phyloP scores from a whole-genome alignment of 2,797 vertebrate species.

The Lacerta bilineata region DNA sequence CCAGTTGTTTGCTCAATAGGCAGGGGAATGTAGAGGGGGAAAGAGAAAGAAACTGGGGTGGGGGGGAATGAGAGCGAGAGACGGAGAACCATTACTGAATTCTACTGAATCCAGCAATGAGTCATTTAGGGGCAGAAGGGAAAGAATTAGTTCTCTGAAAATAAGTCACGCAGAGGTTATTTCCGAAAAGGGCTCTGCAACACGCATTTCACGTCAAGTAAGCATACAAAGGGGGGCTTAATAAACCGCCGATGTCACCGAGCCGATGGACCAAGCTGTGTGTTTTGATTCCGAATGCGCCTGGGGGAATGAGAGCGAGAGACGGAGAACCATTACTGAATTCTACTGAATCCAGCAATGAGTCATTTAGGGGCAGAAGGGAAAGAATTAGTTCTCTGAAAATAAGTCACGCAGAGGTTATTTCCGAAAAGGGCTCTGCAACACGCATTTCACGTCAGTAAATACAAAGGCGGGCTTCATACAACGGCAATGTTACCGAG shows the following conservation, averaged over 20 bases:
- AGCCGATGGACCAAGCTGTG: slow-evolving; percentile 25
- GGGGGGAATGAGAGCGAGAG: slow-evolving; percentile 23
- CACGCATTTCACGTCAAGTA: slow-evolving; percentile 9
- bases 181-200: background rate
- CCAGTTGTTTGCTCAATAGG: slow-evolving; percentile 16
- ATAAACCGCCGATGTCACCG: slow-evolving; percentile 25
- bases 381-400: background rate
- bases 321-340: slow-evolving; percentile 33
- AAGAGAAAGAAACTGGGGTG: slow-evolving; percentile 25
- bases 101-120: slow-evolving; percentile 8
- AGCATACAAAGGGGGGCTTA: slow-evolving; percentile 44
- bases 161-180: slow-evolving; percentile 1
- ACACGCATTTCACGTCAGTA: slow-evolving; percentile 7
- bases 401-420: background rate
- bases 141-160: background rate
- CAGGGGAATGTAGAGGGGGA: too few species aligned
- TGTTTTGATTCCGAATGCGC: slow-evolving; percentile 36
- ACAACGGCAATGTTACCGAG: slow-evolving; percentile 25
- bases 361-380: background rate
- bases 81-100: slow-evolving; percentile 31
- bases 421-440: background rate
- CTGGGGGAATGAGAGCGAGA: slow-evolving; percentile 19
- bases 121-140: background rate
- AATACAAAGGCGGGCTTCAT: slow-evolving; percentile 43
- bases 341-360: background rate